A percentile compares a stretch with the other conserved stretches of the same genome.
Evolutionary conservation across 2,797 vertebrate species (phyloP).

Genomic region (Manis crassicaudata): DNA sequence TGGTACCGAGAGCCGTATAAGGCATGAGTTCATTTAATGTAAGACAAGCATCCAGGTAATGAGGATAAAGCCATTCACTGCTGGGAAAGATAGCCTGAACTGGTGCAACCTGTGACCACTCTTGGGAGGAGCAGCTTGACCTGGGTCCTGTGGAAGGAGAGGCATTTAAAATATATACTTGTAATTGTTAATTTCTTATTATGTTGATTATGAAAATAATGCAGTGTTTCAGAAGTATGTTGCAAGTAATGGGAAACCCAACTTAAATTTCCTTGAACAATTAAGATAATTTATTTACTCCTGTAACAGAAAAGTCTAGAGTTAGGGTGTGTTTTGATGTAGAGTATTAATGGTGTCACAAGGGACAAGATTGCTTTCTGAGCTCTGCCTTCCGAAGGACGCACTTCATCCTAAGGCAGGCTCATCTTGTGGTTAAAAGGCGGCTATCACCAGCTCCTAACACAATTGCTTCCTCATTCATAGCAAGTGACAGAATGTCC

Average conservation of each 20-base stretch:
- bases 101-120: no score
- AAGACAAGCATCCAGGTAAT: neutral
- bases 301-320: neutral
- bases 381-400: neutral
- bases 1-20: neutral
- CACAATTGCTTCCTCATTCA: neutral
- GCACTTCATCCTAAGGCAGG: neutral
- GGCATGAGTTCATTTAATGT: neutral
- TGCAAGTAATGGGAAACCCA: neutral
- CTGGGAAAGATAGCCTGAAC: neutral
- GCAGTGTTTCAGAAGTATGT: neutral
- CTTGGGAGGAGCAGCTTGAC: neutral
- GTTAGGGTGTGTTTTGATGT: neutral
- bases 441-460: neutral
- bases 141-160: neutral
- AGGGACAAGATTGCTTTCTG: neutral
- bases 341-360: neutral
- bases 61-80: neutral
- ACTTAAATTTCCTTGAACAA: conserved; percentile 15
- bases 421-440: neutral
- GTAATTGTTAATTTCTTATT: conserved; percentile 18
- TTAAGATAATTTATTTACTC: neutral
- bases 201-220: neutral
- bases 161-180: neutral
- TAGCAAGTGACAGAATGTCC: neutral